A percentile compares a stretch with the other conserved stretches of the same genome.
Evolutionary conservation across 2,888 invertebrate species (phyloP).

Genomic region (Pristionchus japonicus): DNA sequence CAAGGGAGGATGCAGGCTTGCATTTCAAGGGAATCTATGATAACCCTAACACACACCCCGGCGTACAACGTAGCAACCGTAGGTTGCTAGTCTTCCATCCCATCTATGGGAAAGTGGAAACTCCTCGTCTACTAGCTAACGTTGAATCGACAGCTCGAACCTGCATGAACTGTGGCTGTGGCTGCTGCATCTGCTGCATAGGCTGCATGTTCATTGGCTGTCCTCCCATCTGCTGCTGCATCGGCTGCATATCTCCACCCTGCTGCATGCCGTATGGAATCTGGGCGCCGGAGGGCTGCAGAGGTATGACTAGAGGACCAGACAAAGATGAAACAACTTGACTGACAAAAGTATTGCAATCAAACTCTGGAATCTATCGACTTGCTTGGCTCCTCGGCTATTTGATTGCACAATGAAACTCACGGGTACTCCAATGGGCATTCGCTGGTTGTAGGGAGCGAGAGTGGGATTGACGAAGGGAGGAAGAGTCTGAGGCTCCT

Average conservation of each 20-base stretch:
- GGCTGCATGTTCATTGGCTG: slow-evolving; percentile 6
- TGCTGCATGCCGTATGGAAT: slow-evolving; percentile 34
- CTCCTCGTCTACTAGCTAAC: too few species aligned
- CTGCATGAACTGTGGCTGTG: slow-evolving; percentile 37
- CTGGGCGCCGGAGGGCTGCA: slow-evolving; percentile 30
- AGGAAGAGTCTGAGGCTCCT: slow-evolving; percentile 2
- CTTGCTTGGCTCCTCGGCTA: neutral
- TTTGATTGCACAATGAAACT: neutral
- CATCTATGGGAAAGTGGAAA: too few species aligned
- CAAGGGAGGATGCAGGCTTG: too few species aligned
- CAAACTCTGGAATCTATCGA: neutral
- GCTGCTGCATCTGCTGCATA: neutral
- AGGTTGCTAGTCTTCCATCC: too few species aligned
- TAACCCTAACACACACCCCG: too few species aligned
- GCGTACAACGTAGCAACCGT: too few species aligned
- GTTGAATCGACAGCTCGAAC: neutral
- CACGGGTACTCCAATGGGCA: slow-evolving; percentile 34
- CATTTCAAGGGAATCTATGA: too few species aligned
- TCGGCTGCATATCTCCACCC: neutral
- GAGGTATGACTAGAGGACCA: too few species aligned
- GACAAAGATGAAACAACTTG: too few species aligned
- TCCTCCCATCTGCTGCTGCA: neutral
- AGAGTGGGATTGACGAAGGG: slow-evolving; percentile 40
- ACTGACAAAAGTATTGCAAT: neutral
- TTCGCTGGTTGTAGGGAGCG: slow-evolving; percentile 35